Conservation (phyloP, 37 sponge, comb jelly and placozoan genomes). For the Dysidea cf. avara region DNA sequence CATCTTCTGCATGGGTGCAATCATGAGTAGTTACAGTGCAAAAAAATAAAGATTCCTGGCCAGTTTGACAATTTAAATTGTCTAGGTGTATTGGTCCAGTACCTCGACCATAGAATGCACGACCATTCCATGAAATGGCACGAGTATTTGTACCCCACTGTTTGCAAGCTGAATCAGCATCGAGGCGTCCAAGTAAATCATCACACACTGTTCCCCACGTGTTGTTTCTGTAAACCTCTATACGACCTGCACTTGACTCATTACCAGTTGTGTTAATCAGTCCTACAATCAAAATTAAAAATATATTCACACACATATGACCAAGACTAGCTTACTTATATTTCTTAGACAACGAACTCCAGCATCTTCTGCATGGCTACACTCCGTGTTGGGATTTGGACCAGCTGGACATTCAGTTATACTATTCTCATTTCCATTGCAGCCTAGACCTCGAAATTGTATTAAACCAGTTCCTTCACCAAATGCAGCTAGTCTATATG, state of each 20-base stretch:
- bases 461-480: conserved; percentile 8
- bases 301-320: no score
- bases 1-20: conserved; percentile 14
- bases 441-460: neutral
- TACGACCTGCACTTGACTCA: conserved; percentile 2
- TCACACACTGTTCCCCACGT: conserved; percentile 22
- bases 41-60: neutral
- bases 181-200: neutral
- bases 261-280: neutral
- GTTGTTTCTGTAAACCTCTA: conserved; percentile 4
- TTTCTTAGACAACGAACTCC: conserved; percentile 14
- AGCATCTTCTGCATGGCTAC: conserved; percentile 38
- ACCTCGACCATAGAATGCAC: conserved; percentile 14
- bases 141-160: neutral
- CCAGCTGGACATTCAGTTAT: neutral
- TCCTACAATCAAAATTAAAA: no score
- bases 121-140: neutral
- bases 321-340: neutral
- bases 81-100: conserved; percentile 1
- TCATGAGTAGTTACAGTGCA: neutral
- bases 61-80: neutral
- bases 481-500: neutral
- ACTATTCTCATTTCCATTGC: conserved; percentile 14
- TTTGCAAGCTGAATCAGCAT: conserved; percentile 16
- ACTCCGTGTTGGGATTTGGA: neutral